A percentile compares a stretch with the other conserved stretches of the same genome.
These are phyloP conservation scores for Lycia hirtaria DNA, from an alignment of 2,888 invertebrate species.

Conservation along the genomic window DNA sequence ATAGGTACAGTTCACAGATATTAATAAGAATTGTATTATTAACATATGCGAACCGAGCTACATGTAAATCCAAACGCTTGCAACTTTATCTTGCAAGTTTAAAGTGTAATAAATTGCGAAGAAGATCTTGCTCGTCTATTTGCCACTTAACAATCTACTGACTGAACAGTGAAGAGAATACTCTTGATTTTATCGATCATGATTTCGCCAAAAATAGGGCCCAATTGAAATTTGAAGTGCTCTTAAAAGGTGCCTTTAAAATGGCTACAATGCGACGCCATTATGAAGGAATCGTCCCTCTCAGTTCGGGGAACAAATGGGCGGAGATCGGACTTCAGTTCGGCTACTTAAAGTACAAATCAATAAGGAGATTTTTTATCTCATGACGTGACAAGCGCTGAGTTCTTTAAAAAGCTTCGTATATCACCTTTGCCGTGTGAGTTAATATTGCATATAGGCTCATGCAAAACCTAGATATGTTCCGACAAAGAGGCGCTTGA, in stretches of 20 bases:
- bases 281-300: slow-evolving; percentile 63
- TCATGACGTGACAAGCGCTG: too few species aligned
- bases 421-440: too few species aligned
- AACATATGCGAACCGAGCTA: too few species aligned
- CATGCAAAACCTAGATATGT: too few species aligned
- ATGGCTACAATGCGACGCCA: slow-evolving; percentile 62
- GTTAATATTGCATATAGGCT: too few species aligned
- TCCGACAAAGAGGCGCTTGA: too few species aligned
- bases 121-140: background rate
- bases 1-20: too few species aligned
- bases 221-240: slow-evolving; percentile 62
- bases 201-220: slow-evolving; percentile 61
- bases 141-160: background rate
- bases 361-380: background rate
- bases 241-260: slow-evolving; percentile 70
- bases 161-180: slow-evolving; percentile 45
- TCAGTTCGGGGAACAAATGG: slow-evolving; percentile 43
- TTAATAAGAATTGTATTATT: too few species aligned
- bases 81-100: background rate
- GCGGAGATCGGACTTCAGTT: slow-evolving; percentile 31
- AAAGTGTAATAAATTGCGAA: background rate
- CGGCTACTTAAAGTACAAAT: slow-evolving; percentile 17
- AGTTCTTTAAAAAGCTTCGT: too few species aligned
- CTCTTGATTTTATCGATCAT: slow-evolving; percentile 49
- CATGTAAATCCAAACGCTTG: too few species aligned